Evolutionary conservation across 2,113 vertebrate species (phyloP).

Genomic region (Tursiops truncatus): DNA sequence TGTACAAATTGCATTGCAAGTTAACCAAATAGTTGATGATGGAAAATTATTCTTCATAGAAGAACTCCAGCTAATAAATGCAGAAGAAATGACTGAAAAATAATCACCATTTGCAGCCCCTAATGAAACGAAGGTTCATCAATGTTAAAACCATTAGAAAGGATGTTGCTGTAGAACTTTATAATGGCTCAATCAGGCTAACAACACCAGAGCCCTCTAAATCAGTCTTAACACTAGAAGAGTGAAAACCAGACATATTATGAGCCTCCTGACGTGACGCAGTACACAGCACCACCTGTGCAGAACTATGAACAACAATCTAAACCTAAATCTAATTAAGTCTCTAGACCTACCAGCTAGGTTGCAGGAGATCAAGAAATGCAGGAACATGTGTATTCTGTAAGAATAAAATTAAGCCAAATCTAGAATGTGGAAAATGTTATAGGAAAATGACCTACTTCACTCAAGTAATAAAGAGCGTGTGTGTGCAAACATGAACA

Average conservation of each 20-base stretch:
- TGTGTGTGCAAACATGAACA: not conserved
- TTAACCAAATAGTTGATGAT: slow-evolving; percentile 17
- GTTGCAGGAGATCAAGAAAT: not conserved
- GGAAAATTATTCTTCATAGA: slow-evolving; percentile 43
- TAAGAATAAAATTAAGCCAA: not conserved
- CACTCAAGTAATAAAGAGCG: not conserved
- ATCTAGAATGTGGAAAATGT: not conserved
- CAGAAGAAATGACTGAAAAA: slow-evolving; percentile 23
- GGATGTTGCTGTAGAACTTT: not conserved
- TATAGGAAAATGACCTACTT: not conserved
- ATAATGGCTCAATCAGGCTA: slow-evolving; percentile 9
- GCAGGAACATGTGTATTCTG: not conserved
- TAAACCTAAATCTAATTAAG: not conserved
- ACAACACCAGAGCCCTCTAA: slow-evolving; percentile 50
- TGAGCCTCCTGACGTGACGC: not conserved
- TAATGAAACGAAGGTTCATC: not conserved
- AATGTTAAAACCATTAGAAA: slow-evolving; percentile 9
- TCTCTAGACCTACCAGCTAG: not conserved
- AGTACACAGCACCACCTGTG: not conserved
- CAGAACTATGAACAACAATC: not conserved
- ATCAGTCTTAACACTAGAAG: slow-evolving; percentile 19
- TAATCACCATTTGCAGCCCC: not conserved
- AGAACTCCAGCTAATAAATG: slow-evolving; percentile 42
- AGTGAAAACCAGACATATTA: not conserved
- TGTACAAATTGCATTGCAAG: not conserved